A percentile compares a stretch with the other conserved stretches of the same genome.
phyloP scores from a whole-genome alignment of 2,888 invertebrate genomes.

The Hypomecis punctinalis region DNA sequence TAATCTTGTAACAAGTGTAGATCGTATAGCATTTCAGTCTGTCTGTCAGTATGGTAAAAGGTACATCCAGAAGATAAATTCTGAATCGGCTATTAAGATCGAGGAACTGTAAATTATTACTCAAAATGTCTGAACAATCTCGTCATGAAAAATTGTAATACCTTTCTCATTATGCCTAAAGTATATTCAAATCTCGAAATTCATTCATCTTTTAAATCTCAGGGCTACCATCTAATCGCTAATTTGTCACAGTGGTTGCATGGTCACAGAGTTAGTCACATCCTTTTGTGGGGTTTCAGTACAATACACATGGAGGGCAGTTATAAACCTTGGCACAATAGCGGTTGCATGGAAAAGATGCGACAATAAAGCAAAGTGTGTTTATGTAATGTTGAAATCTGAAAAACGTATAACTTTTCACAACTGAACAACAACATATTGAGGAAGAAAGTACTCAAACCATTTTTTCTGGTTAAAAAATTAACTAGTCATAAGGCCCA shows the following conservation, averaged over 20 bases:
- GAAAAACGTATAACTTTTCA: too few relatives aligned
- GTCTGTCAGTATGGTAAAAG: too few relatives aligned
- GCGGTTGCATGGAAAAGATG: background rate
- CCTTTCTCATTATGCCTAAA: slow-evolving; percentile 43
- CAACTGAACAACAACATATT: too few relatives aligned
- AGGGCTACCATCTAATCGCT: slow-evolving; percentile 57
- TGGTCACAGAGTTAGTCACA: slow-evolving; percentile 63
- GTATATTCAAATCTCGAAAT: slow-evolving; percentile 32
- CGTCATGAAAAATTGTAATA: slow-evolving; percentile 36
- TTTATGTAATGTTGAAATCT: background rate
- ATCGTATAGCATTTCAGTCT: too few relatives aligned
- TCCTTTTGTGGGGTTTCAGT: slow-evolving; percentile 45
- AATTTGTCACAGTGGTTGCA: slow-evolving; percentile 66
- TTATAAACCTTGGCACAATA: slow-evolving; percentile 12
- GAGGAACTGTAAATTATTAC: too few relatives aligned
- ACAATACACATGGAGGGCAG: slow-evolving; percentile 28
- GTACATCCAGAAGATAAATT: too few relatives aligned
- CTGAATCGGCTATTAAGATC: too few relatives aligned
- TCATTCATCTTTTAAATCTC: slow-evolving; percentile 40
- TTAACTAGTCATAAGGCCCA: too few relatives aligned
- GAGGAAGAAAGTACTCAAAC: too few relatives aligned
- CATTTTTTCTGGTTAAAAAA: too few relatives aligned
- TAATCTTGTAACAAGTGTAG: too few relatives aligned
- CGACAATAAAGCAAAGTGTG: background rate
- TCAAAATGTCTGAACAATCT: background rate